These are phyloP conservation scores for Scophthalmus maximus DNA, from an alignment of 2,113 vertebrate genomes.

Conservation along the genomic window DNA sequence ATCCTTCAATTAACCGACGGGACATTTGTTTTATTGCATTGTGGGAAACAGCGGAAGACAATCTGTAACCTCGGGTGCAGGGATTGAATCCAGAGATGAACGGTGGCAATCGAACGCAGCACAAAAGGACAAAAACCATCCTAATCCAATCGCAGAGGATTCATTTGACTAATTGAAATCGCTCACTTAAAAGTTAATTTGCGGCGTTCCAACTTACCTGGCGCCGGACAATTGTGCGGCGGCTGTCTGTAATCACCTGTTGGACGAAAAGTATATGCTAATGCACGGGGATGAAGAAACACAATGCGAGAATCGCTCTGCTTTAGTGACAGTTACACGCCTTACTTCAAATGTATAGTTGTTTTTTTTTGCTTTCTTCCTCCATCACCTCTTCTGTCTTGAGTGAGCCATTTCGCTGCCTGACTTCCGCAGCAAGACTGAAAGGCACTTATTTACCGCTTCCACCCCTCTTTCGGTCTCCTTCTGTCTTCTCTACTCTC, in stretches of 20 bases:
- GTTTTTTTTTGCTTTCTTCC: constrained; percentile 22
- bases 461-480: constrained; percentile 28
- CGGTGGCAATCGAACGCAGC: neutral
- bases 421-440: constrained; percentile 28
- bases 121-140: neutral
- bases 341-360: constrained; percentile 34
- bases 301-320: constrained; percentile 22
- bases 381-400: constrained; percentile 50
- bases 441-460: constrained; percentile 63
- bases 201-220: neutral
- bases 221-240: neutral
- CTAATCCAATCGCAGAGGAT: neutral
- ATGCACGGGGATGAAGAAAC: constrained; percentile 21
- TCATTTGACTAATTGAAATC: neutral
- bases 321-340: constrained; percentile 37
- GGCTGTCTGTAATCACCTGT: neutral
- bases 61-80: neutral
- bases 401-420: constrained; percentile 67
- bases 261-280: constrained; percentile 36
- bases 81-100: neutral
- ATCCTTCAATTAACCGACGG: neutral
- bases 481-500: constrained; percentile 15
- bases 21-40: neutral
- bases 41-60: neutral
- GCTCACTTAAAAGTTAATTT: neutral